Evolutionary conservation across 2,113 vertebrate species (phyloP).

Genomic region (Mionectes macconnelli): DNA sequence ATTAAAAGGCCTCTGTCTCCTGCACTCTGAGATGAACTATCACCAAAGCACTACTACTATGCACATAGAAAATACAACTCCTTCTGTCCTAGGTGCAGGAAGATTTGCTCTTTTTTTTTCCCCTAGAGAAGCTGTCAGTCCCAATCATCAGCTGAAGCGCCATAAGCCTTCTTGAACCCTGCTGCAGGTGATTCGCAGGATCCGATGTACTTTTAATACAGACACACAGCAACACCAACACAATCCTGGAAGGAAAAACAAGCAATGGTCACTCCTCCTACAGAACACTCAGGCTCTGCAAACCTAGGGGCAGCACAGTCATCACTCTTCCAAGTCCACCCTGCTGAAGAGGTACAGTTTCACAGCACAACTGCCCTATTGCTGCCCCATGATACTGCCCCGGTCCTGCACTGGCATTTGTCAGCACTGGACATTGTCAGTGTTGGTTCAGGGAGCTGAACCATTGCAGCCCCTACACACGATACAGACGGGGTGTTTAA

Average conservation of each 20-base stretch:
- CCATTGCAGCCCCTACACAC: not conserved
- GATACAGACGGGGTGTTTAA: not conserved
- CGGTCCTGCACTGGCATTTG: not conserved
- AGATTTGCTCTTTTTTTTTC: not conserved
- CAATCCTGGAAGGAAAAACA: not conserved
- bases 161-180: not conserved
- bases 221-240: not conserved
- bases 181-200: not conserved
- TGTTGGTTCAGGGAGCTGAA: not conserved
- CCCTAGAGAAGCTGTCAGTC: not conserved
- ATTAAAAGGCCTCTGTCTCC: not conserved
- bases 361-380: not conserved
- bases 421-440: not conserved
- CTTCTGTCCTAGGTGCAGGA: not conserved
- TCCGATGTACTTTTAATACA: not conserved
- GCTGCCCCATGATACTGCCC: not conserved
- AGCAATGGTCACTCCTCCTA: not conserved
- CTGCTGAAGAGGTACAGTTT: not conserved
- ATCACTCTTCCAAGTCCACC: not conserved
- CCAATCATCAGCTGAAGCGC: not conserved
- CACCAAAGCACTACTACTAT: not conserved
- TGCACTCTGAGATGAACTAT: not conserved
- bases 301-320: not conserved
- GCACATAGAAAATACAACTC: not conserved
- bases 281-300: not conserved